Base-by-base conservation (phyloP, 2,888 invertebrate species). In the Gortyna flavago region DNA sequence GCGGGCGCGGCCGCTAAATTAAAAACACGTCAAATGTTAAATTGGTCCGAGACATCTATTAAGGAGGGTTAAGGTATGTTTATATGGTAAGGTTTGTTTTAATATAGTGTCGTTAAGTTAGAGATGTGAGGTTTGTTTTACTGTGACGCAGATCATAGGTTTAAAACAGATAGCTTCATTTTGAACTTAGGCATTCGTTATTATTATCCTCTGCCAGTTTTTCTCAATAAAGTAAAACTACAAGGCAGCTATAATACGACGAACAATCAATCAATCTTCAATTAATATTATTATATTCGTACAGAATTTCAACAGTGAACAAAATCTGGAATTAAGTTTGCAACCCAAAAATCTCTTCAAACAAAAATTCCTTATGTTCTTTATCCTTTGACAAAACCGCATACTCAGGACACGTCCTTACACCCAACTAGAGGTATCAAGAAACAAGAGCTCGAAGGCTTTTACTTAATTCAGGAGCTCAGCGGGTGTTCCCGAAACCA, bases 381-480 rank as follows among this genome's bases (percentile, higher is more conserved):
- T 7, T 6, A n/a, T 41, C 9, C 32, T 79, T 72, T 72, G 32
- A 54, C 65, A 64, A 75, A 73, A 84, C 29, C 35, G 2, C n/a
- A 75, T 88, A 84, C 44, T 88, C 75, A 88, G 85, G 84, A 90
- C 91, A 80, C 90, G 85, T 35, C 94, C 89, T 92, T 87, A 93
- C 83, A 85, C 61, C 91, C 92, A 93, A 94, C 94, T 95, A 95
- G 95, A 94, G 95, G 95, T 93, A 94, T 94, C 94, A 94, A 94
- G 94, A 94, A 96, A 97, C 97, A 97, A 97, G 97, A 97, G 97
- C 97, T 97, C 97, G 97, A 96, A 97, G 97, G 97, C 97, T 97
- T 97, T 97, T 97, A 97, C 97, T 97, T 97, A 97, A 97, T 97
- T 97, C 97, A 97, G 97, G 97, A 97, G 97, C 97, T 97, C 97